These are phyloP conservation scores for Biston stratarius DNA, from an alignment of 2,888 invertebrate genomes.

Conservation along the genomic window DNA sequence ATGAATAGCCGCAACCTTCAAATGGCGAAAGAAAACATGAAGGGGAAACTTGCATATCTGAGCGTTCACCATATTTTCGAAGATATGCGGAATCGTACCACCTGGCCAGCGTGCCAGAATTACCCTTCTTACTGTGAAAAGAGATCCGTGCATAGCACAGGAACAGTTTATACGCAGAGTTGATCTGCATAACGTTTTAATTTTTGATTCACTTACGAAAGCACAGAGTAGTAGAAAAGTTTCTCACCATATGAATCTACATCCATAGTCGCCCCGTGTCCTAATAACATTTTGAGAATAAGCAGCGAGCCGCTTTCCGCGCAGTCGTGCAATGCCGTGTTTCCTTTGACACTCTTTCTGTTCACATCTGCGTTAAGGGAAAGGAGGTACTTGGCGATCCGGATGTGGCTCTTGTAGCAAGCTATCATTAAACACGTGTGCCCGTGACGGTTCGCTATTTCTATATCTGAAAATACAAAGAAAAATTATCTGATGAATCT, in stretches of 20 bases:
- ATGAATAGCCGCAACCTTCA: too few relatives aligned
- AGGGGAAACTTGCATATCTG: too few relatives aligned
- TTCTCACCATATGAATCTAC: constrained; percentile 95
- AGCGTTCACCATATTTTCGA: too few relatives aligned
- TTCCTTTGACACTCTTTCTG: constrained; percentile 96
- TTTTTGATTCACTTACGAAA: too few relatives aligned
- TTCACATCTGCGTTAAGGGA: constrained; percentile 96
- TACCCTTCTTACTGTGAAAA: too few relatives aligned
- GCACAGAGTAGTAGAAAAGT: too few relatives aligned
- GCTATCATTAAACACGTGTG: constrained; percentile 99
- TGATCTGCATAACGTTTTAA: too few relatives aligned
- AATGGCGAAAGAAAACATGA: too few relatives aligned
- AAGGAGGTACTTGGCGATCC: constrained; percentile 95
- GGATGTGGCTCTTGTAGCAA: constrained; percentile 97
- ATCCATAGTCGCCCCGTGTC: constrained; percentile 96
- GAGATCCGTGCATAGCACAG: too few relatives aligned
- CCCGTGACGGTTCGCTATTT: constrained; percentile 97
- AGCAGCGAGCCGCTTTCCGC: constrained; percentile 98
- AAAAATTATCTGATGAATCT: constrained; percentile 3
- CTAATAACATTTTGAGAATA: constrained; percentile 95
- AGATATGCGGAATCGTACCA: too few relatives aligned
- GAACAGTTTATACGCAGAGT: too few relatives aligned
- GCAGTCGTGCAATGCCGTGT: constrained; percentile 99
- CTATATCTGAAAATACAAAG: constrained; percentile 90
- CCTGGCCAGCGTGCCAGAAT: too few relatives aligned